phyloP scores from a whole-genome alignment of 2,113 vertebrate species.

The Odontophorus gujanensis region DNA sequence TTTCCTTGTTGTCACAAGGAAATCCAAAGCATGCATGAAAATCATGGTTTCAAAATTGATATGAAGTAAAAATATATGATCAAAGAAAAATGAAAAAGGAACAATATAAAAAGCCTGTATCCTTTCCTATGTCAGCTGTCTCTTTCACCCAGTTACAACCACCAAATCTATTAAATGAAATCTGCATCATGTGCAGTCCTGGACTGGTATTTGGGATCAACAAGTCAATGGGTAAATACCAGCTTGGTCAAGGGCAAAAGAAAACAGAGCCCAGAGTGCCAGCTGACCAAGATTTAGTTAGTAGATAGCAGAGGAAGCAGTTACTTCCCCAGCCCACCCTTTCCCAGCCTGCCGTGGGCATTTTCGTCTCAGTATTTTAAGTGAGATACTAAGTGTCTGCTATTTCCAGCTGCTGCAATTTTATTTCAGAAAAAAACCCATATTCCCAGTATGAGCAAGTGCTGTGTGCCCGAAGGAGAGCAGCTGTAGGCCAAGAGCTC shows the following conservation, averaged over 20 bases:
- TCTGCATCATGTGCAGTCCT: not conserved
- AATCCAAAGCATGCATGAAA: not conserved
- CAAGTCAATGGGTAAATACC: not conserved
- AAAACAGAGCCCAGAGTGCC: not conserved
- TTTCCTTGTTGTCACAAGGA: not conserved
- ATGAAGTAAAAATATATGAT: not conserved
- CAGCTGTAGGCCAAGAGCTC: not conserved
- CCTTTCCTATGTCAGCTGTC: not conserved
- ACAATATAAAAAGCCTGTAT: not conserved
- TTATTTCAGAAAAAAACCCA: not conserved
- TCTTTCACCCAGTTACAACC: not conserved
- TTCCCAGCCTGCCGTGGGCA: not conserved
- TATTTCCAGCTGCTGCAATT: not conserved
- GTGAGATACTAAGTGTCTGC: not conserved
- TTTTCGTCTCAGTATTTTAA: conserved; percentile 17
- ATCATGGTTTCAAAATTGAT: not conserved
- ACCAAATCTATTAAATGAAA: not conserved
- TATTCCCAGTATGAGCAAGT: not conserved
- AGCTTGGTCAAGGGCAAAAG: not conserved
- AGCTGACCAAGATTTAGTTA: not conserved
- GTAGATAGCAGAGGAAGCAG: not conserved
- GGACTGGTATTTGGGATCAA: not conserved
- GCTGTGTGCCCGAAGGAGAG: not conserved
- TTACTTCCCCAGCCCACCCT: not conserved
- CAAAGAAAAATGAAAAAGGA: not conserved